Evolutionary conservation across 2,113 vertebrate species (phyloP).

Genomic region (Sterrhoptilus dennistouni): DNA sequence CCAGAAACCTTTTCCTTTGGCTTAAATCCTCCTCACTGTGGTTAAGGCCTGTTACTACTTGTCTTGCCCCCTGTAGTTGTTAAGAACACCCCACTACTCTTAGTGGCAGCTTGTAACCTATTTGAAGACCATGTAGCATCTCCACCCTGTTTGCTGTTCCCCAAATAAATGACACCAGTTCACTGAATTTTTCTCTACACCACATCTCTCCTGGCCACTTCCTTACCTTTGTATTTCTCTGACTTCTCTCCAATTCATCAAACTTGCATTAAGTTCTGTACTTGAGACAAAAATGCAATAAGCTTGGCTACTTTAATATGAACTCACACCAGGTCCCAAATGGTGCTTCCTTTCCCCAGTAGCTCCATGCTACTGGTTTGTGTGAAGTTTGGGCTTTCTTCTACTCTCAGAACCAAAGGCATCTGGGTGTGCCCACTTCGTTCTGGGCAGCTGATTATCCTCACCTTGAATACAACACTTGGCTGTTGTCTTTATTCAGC

Average conservation of each 20-base stretch:
- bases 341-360: neutral
- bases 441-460: neutral
- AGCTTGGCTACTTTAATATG: neutral
- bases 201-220: neutral
- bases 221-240: neutral
- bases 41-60: neutral
- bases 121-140: neutral
- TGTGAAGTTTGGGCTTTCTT: neutral
- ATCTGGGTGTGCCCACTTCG: neutral
- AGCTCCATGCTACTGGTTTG: fast-evolving
- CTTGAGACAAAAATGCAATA: neutral
- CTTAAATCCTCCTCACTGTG: neutral
- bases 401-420: neutral
- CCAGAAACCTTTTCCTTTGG: neutral
- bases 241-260: neutral
- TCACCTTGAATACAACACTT: neutral
- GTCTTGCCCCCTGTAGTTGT: neutral
- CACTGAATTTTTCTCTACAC: neutral
- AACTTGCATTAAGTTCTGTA: neutral
- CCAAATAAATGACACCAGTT: neutral
- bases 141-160: neutral
- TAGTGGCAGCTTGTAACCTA: neutral
- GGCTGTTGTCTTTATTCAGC: neutral
- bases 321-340: neutral
- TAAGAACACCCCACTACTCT: neutral